Percentiles rank a stretch among this genome's conserved stretches.
Evolutionary conservation across 2,113 vertebrate genomes (phyloP).

Genomic region (Saguinus midas): DNA sequence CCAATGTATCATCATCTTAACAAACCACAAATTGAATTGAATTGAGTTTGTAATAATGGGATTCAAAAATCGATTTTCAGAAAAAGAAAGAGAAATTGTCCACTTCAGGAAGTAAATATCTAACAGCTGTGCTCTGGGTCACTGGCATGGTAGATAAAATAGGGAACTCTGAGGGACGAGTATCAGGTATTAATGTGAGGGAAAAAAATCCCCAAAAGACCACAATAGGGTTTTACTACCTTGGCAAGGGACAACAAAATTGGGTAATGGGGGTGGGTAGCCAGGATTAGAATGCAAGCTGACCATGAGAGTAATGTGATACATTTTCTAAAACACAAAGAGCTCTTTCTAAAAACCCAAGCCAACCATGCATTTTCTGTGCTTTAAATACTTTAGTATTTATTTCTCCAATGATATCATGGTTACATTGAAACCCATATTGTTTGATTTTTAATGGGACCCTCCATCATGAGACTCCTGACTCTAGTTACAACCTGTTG

Average conservation of each 20-base stretch:
- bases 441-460: neutral
- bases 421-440: neutral
- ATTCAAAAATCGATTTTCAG: constrained; percentile 42
- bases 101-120: neutral
- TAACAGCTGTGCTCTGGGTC: neutral
- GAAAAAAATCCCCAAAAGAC: neutral
- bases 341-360: neutral
- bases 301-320: neutral
- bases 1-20: neutral
- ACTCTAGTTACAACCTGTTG: too few species aligned
- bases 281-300: neutral
- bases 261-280: neutral
- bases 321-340: neutral
- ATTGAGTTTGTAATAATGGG: constrained; percentile 30
- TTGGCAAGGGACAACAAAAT: neutral
- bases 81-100: neutral
- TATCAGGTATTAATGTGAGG: neutral
- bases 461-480: neutral
- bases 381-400: neutral
- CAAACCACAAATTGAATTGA: neutral
- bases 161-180: neutral
- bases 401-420: neutral
- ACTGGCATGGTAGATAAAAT: neutral
- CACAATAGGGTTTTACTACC: neutral
- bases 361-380: neutral